phyloP scores from a whole-genome alignment of 1,140 invertebrate genomes.

The Bacillus rossius region DNA sequence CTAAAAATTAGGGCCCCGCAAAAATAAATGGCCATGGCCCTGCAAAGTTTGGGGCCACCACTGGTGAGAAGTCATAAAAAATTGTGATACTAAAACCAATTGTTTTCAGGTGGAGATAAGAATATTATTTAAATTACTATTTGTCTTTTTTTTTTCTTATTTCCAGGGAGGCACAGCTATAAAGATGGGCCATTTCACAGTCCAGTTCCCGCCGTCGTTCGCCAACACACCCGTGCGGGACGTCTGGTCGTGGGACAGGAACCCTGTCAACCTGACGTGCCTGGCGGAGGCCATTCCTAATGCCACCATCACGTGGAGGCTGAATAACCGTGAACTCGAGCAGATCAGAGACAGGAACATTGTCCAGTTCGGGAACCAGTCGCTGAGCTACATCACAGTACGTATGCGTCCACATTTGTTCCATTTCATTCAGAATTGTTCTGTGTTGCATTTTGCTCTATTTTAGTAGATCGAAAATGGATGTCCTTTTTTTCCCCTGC shows the following conservation, averaged over 20 bases:
- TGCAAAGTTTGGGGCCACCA: no score
- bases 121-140: neutral
- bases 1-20: no score
- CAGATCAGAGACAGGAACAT: conserved; percentile 46
- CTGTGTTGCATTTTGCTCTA: no score
- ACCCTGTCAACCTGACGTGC: conserved; percentile 79
- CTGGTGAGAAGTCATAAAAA: no score
- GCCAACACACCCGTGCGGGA: conserved; percentile 56
- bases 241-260: conserved; percentile 73
- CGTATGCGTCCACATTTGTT: neutral
- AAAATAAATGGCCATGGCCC: no score
- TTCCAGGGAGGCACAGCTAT: conserved; percentile 57
- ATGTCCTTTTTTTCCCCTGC: no score
- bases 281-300: conserved; percentile 87
- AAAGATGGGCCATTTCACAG: conserved; percentile 75
- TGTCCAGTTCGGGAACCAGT: conserved; percentile 56
- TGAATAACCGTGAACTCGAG: conserved; percentile 38
- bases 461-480: no score
- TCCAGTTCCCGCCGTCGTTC: conserved; percentile 78
- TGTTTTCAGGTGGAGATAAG: neutral
- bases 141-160: neutral
- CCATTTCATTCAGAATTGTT: no score
- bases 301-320: conserved; percentile 82
- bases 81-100: no score
- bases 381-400: conserved; percentile 57